Conservation (phyloP, 2,797 vertebrate species). For the Rhadinocentrus ornatus region DNA sequence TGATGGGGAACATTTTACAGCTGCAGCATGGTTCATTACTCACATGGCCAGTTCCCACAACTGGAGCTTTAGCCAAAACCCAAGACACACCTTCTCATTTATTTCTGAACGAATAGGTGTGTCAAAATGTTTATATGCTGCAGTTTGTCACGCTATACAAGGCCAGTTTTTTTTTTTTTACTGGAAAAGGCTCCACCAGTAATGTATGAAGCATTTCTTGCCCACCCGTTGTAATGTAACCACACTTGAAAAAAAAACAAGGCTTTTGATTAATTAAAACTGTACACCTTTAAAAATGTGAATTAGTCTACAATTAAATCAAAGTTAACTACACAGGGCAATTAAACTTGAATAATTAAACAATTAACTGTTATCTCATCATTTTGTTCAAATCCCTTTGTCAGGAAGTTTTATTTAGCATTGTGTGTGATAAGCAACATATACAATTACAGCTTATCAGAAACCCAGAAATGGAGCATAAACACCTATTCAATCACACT, state of each 20-base stretch:
- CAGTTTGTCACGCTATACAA: not conserved
- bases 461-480: conserved; percentile 38
- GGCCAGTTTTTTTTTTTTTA: not conserved
- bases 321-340: not conserved
- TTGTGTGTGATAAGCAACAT: conserved; percentile 18
- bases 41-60: not conserved
- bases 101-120: not conserved
- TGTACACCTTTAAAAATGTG: too few relatives aligned
- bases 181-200: not conserved
- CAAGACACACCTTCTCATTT: not conserved
- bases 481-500: conserved; percentile 25
- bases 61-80: not conserved
- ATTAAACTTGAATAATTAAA: not conserved
- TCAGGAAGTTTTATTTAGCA: not conserved
- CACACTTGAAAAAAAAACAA: too few relatives aligned
- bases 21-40: not conserved
- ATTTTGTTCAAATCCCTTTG: not conserved
- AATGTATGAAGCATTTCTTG: not conserved
- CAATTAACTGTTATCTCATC: not conserved
- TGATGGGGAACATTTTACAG: not conserved
- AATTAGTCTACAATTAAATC: conserved; percentile 1
- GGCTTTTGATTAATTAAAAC: too few relatives aligned
- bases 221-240: not conserved
- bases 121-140: not conserved
- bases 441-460: conserved; percentile 45